Evolutionary conservation across 2,888 invertebrate species (phyloP).

Genomic region (Trilocha varians): DNA sequence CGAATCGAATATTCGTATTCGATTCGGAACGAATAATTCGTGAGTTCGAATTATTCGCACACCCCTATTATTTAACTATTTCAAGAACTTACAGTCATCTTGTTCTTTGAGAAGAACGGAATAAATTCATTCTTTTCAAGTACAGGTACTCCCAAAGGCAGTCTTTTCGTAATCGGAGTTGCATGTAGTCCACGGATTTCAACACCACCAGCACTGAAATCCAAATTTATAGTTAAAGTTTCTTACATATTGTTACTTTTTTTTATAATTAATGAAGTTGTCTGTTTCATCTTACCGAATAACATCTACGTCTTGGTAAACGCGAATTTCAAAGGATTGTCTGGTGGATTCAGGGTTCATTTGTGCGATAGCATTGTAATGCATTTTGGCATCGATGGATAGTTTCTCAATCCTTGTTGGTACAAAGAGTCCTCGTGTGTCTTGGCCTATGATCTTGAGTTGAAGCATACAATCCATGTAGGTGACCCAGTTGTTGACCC

Average conservation of each 20-base stretch:
- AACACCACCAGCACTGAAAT: conserved; percentile 79
- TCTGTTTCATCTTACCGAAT: conserved; percentile 41
- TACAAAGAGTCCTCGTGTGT: conserved; percentile 79
- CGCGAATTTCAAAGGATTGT: conserved; percentile 59
- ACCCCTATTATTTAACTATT: no score
- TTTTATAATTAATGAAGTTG: not conserved
- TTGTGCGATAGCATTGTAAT: conserved; percentile 63
- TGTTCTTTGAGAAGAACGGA: conserved; percentile 68
- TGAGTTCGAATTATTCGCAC: no score
- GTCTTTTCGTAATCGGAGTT: conserved; percentile 79
- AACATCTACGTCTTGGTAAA: conserved; percentile 63
- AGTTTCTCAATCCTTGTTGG: conserved; percentile 83
- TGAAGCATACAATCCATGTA: conserved; percentile 94
- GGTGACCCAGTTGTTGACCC: conserved; percentile 90
- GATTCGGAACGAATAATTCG: no score
- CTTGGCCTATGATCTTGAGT: conserved; percentile 80
- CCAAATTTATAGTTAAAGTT: no score
- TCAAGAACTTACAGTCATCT: conserved; percentile 42
- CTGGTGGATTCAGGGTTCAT: conserved; percentile 57
- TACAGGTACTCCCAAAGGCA: conserved; percentile 81
- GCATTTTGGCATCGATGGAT: conserved; percentile 78
- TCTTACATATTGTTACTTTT: not conserved
- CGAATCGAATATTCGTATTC: no score
- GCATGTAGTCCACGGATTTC: conserved; percentile 85
- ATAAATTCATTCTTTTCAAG: conserved; percentile 84